Evolutionary conservation across 2,797 vertebrate genomes (phyloP).

Genomic region (Myotis daubentonii): DNA sequence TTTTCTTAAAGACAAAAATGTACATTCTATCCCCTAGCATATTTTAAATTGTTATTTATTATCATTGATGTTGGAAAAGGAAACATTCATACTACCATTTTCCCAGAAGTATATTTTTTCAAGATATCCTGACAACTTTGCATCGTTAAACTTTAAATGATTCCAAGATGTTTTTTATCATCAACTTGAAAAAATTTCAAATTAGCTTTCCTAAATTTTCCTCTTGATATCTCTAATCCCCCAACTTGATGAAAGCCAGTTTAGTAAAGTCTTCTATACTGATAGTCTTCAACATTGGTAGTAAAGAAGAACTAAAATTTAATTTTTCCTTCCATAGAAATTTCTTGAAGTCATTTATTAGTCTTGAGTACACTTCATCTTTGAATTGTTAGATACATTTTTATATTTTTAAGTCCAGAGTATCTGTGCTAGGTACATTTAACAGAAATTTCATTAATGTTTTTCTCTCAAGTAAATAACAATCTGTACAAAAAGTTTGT

Average conservation of each 20-base stretch:
- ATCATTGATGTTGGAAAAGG: conserved; percentile 25
- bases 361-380: neutral
- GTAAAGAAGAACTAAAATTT: neutral
- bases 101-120: neutral
- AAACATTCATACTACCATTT: conserved; percentile 33
- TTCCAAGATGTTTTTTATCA: neutral
- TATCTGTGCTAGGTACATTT: neutral
- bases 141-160: neutral
- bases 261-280: neutral
- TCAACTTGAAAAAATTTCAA: neutral
- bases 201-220: neutral
- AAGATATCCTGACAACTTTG: neutral
- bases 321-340: conserved; percentile 18
- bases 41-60: conserved; percentile 51
- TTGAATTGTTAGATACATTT: neutral
- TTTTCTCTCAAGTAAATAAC: neutral
- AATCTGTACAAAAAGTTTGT: neutral
- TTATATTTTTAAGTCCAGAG: neutral
- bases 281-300: neutral
- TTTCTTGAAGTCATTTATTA: neutral
- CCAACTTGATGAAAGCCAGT: neutral
- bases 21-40: neutral
- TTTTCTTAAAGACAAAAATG: conserved; percentile 38
- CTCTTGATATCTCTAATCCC: neutral
- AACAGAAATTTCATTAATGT: neutral